phyloP scores from a whole-genome alignment of 2,797 vertebrate species.

The Sebastolobus alascanus region DNA sequence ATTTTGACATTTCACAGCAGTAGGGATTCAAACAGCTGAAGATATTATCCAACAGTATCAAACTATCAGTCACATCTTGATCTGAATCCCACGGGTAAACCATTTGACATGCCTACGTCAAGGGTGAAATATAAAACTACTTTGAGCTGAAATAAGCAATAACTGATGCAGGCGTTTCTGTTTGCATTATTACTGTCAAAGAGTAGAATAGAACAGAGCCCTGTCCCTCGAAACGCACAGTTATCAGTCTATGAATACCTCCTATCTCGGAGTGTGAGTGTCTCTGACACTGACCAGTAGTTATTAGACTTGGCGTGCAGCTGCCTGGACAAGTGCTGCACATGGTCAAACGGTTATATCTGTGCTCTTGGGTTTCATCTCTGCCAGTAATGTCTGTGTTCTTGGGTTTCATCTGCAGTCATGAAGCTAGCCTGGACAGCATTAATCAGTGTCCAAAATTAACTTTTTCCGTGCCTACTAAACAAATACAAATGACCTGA shows the following conservation, averaged over 20 bases:
- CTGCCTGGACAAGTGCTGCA: slow-evolving; percentile 53
- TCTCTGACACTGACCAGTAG: slow-evolving; percentile 50
- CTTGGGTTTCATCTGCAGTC: slow-evolving; percentile 43
- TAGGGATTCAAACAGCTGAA: slow-evolving; percentile 8
- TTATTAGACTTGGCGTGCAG: slow-evolving; percentile 28
- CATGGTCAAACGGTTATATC: slow-evolving; percentile 39
- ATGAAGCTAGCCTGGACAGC: slow-evolving; percentile 20
- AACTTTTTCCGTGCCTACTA: slow-evolving; percentile 7
- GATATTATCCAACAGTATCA: slow-evolving; percentile 1
- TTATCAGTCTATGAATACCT: slow-evolving; percentile 44
- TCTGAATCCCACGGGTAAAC: not conserved
- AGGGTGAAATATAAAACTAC: not conserved
- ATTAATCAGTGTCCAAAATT: slow-evolving; percentile 41
- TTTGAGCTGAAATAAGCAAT: not conserved
- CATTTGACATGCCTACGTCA: not conserved
- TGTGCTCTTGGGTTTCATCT: slow-evolving; percentile 53
- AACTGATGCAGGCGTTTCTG: not conserved
- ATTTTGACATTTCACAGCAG: slow-evolving; percentile 17
- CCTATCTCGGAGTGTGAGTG: slow-evolving; percentile 34
- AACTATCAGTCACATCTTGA: not conserved
- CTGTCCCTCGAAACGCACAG: not conserved
- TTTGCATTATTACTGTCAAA: not conserved
- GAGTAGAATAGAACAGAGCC: not conserved
- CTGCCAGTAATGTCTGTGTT: slow-evolving; percentile 21
- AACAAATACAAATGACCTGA: not conserved